phyloP scores from a whole-genome alignment of 2,888 invertebrate species.

The Mesochorus sp. region DNA sequence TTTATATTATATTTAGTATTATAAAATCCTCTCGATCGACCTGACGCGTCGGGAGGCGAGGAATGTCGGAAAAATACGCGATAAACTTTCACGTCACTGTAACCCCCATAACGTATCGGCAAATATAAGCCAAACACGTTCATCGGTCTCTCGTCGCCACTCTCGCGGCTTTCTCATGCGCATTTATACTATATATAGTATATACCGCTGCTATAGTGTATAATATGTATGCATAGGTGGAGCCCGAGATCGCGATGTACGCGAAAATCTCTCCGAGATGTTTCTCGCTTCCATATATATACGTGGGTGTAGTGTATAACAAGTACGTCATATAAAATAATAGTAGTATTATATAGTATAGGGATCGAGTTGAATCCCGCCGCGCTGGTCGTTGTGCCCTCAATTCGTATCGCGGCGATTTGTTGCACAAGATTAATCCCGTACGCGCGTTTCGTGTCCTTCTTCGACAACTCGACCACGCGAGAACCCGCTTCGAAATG shows the following conservation, averaged over 20 bases:
- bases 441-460: slow-evolving; percentile 10
- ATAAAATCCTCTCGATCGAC: not conserved
- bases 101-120: slow-evolving; percentile 21
- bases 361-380: slow-evolving; percentile 55
- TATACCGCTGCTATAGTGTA: too few species aligned
- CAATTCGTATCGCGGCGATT: slow-evolving; percentile 47
- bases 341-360: slow-evolving; percentile 8
- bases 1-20: too few species aligned
- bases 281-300: slow-evolving; percentile 24
- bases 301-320: slow-evolving; percentile 46
- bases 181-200: too few species aligned
- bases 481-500: too few species aligned
- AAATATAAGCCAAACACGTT: slow-evolving; percentile 56
- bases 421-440: slow-evolving; percentile 24
- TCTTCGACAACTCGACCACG: too few species aligned
- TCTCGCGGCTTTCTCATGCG: slow-evolving; percentile 57
- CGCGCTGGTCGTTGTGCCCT: slow-evolving; percentile 50
- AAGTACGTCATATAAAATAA: not conserved
- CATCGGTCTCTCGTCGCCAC: slow-evolving; percentile 36
- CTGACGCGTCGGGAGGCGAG: slow-evolving; percentile 6
- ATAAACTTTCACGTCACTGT: slow-evolving; percentile 52
- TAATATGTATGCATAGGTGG: too few species aligned
- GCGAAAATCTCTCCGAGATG: slow-evolving; percentile 35
- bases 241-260: slow-evolving; percentile 35
- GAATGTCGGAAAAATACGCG: slow-evolving; percentile 30